Conservation (phyloP, 1,140 invertebrate species). For the Hypsibius dujardini region DNA sequence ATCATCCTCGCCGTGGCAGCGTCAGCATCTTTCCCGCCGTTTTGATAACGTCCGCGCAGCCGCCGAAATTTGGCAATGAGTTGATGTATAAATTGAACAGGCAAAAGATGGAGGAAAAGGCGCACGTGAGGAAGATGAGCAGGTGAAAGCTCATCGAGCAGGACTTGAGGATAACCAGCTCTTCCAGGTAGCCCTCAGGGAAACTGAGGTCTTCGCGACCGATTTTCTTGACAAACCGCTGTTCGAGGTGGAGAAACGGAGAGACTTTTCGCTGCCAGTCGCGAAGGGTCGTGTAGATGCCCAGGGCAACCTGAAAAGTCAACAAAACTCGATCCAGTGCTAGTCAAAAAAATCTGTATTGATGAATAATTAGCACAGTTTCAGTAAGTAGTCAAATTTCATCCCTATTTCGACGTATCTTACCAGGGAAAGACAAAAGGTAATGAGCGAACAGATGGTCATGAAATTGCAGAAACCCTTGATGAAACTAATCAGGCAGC, state of each 20-base stretch:
- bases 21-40: slow-evolving; percentile 4
- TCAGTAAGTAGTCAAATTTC: too few relatives aligned
- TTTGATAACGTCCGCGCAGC: neutral
- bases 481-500: neutral
- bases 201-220: neutral
- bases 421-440: neutral
- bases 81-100: slow-evolving; percentile 5
- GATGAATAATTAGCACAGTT: too few relatives aligned
- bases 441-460: neutral
- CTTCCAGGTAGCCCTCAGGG: neutral
- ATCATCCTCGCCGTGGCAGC: neutral
- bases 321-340: too few relatives aligned
- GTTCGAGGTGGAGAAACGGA: neutral
- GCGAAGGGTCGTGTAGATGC: neutral
- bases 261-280: slow-evolving; percentile 7
- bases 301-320: neutral
- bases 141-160: neutral
- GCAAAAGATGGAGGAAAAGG: neutral
- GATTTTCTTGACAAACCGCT: neutral
- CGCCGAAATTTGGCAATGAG: neutral
- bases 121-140: neutral
- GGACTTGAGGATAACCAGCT: neutral
- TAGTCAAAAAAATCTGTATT: too few relatives aligned
- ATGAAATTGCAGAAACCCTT: slow-evolving; percentile 7
- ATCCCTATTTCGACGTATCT: neutral